Percentiles rank a stretch among this genome's conserved stretches.
These are phyloP conservation scores for Anhinga rufa DNA, from an alignment of 2,113 vertebrate species.

Conservation along the genomic window DNA sequence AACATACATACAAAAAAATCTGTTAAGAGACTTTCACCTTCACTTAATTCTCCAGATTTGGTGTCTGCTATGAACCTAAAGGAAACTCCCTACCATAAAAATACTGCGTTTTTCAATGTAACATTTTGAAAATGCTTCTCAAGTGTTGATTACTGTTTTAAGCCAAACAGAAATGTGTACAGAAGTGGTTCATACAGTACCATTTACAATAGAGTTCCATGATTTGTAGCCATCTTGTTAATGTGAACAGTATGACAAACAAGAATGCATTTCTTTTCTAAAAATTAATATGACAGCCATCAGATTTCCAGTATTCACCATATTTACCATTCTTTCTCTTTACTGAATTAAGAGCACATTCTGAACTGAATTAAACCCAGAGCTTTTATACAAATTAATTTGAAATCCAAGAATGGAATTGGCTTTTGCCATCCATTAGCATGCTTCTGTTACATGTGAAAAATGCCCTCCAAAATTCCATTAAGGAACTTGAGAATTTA, in stretches of 20 bases:
- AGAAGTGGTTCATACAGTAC: neutral
- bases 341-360: constrained; percentile 9
- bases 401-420: constrained; percentile 5
- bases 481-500: constrained; percentile 21
- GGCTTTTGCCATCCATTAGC: neutral
- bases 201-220: neutral
- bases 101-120: neutral
- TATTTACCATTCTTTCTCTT: neutral
- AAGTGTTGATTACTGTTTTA: neutral
- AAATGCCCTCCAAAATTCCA: neutral
- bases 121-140: neutral
- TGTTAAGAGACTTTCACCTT: neutral
- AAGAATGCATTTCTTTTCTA: constrained; percentile 1
- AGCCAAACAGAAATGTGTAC: neutral
- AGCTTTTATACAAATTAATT: constrained; percentile 22
- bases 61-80: neutral
- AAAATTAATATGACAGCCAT: neutral
- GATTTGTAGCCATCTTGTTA: neutral
- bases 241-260: neutral
- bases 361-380: constrained; percentile 9
- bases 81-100: neutral
- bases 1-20: neutral
- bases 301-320: neutral
- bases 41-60: neutral
- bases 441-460: neutral